Percentiles rank a stretch among this genome's conserved stretches.
These are phyloP conservation scores for Nasua narica DNA, from an alignment of 2,797 vertebrate genomes.

Conservation along the genomic window DNA sequence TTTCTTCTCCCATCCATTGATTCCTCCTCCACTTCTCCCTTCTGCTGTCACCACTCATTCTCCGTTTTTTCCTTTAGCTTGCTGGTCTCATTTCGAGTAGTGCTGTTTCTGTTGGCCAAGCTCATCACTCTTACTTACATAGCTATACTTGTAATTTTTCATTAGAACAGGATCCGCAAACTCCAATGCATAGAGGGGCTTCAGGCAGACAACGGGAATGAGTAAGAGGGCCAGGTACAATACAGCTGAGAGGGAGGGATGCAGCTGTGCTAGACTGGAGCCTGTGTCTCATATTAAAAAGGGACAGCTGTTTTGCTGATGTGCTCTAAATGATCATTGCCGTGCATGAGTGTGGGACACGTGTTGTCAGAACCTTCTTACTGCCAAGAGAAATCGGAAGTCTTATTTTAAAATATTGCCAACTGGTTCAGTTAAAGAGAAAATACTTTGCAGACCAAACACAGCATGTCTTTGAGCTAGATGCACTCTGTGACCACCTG, in stretches of 20 bases:
- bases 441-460: background rate
- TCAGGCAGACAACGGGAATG: background rate
- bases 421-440: background rate
- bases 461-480: background rate
- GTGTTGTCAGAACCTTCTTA: background rate
- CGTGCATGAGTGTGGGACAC: background rate
- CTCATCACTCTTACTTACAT: background rate
- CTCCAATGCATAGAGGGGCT: background rate
- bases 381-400: slow-evolving; percentile 26
- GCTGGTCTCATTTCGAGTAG: background rate
- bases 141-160: background rate
- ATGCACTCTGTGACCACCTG: background rate
- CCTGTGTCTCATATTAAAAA: background rate
- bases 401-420: background rate
- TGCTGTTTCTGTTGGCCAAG: background rate
- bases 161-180: background rate
- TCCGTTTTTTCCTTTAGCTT: background rate
- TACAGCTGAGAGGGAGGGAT: background rate
- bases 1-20: background rate
- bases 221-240: background rate
- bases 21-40: background rate
- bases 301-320: background rate
- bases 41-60: background rate
- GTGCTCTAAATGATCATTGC: background rate
- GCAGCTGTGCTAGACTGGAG: background rate